These are phyloP conservation scores for Melinaea marsaeus DNA, from an alignment of 2,888 invertebrate species.

Conservation along the genomic window DNA sequence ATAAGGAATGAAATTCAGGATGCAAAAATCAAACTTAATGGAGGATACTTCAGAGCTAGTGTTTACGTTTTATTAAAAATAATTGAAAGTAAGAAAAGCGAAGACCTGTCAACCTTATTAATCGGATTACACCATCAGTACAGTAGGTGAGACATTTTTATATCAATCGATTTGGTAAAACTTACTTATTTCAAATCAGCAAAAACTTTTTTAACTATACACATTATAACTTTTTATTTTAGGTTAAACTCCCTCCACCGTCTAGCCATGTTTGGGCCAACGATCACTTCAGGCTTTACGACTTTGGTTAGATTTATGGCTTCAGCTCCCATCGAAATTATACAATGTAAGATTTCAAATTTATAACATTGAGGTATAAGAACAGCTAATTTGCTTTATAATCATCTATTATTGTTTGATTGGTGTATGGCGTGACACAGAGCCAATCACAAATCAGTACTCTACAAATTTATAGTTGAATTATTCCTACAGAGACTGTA, in stretches of 20 bases:
- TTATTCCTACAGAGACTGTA: too few relatives aligned
- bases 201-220: too few relatives aligned
- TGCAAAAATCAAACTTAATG: slow-evolving; percentile 1
- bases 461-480: too few relatives aligned
- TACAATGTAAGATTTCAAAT: neutral
- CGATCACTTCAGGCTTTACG: neutral
- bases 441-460: too few relatives aligned
- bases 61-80: slow-evolving; percentile 14
- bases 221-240: neutral
- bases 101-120: slow-evolving; percentile 1
- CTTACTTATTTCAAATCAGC: too few relatives aligned
- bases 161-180: too few relatives aligned
- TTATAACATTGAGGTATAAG: too few relatives aligned
- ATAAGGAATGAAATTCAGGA: slow-evolving; percentile 16
- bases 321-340: neutral
- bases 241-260: slow-evolving; percentile 1
- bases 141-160: slow-evolving; percentile 11
- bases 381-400: neutral
- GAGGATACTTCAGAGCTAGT: slow-evolving; percentile 22
- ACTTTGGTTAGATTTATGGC: neutral
- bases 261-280: neutral
- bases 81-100: slow-evolving; percentile 8
- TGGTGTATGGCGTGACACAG: too few relatives aligned
- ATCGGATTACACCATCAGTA: slow-evolving; percentile 15
- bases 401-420: neutral